These are phyloP conservation scores for Phthorimaea operculella DNA, from an alignment of 1,140 invertebrate genomes.

Conservation along the genomic window DNA sequence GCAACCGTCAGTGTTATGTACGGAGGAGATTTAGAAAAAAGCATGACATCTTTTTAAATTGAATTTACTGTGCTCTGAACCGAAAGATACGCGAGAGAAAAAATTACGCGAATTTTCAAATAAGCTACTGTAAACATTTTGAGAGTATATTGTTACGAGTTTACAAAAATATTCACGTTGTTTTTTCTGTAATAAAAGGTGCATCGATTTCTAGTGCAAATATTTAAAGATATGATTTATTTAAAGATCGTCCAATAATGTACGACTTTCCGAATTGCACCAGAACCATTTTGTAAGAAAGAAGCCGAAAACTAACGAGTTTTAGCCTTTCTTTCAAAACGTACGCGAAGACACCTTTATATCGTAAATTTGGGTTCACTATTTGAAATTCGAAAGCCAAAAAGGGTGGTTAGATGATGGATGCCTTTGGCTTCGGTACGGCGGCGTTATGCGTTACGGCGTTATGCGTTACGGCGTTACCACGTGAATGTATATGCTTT, in stretches of 20 bases:
- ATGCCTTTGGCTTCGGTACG: conserved; percentile 66
- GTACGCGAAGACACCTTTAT: conserved; percentile 29
- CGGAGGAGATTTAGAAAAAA: conserved; percentile 35
- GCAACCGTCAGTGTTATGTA: conserved; percentile 67
- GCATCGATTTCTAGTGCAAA: too few species aligned
- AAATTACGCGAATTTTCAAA: too few species aligned
- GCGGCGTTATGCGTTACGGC: conserved; percentile 11
- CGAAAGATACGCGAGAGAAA: too few species aligned
- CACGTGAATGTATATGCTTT: conserved; percentile 26
- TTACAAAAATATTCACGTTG: too few species aligned
- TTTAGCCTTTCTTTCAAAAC: conserved; percentile 67
- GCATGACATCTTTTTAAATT: conserved; percentile 15
- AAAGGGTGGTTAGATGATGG: conserved; percentile 10
- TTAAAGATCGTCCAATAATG: too few species aligned
- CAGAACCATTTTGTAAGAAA: too few species aligned
- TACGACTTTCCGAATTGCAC: too few species aligned
- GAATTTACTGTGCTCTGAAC: conserved; percentile 26
- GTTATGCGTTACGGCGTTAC: conserved; percentile 8
- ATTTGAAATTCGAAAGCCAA: conserved; percentile 3
- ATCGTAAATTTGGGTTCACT: conserved; percentile 20
- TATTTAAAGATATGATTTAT: too few species aligned
- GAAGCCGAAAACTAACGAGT: too few species aligned
- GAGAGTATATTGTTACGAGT: too few species aligned
- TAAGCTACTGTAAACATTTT: too few species aligned
- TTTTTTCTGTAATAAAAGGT: too few species aligned